Evolutionary conservation across 2,797 vertebrate species (phyloP), one percentile per base, ranked within the genome.

Genomic region (Graptemys geographica): DNA sequence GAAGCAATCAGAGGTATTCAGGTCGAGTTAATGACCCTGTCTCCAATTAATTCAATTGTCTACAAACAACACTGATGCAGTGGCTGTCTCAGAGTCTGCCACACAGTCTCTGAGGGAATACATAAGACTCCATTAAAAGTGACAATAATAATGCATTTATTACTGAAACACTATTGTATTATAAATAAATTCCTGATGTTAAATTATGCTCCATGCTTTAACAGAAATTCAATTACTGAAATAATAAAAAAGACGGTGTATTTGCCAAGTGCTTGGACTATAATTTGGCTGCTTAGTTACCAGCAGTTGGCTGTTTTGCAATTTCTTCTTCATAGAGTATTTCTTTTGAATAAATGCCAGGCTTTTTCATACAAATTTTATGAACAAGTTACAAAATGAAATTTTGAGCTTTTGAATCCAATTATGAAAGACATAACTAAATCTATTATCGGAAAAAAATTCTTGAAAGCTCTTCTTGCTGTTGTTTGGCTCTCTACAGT

Each of bases 141-240:
- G 98, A 98, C 98, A 98, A 97, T 98, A 98, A 98, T 98, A 98
- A 98, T 97, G 96, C 97, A 98, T 98, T 98, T 98, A 98, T 98
- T 98, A 98, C 97, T 93, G 97, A 97, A 98, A 98, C 97, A 95
- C 97, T 96, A 98, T 97, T 98, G 97, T 98, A 98, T 98, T 98
- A 98, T 98, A 98, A 98, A 98, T 98, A 98, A 98, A 98, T 98
- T 98, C 97, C 97, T 98, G 98, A 98, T 98, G 98, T 98, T 97
- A 98, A 98, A 98, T 98, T 98, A 98, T 97, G 97, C 87, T 97
- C 96, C 96, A 94, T 13, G 94, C 97, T 98, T 98, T 98, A 99
- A 98, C 98, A 98, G 98, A 98, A 99, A 99, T 98, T 99, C 98
- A 99, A 98, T 99, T 98, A 99, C 98, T 97, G 97, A 98, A 98